phyloP scores from a whole-genome alignment of 2,113 vertebrate genomes.

The Alligator mississippiensis region DNA sequence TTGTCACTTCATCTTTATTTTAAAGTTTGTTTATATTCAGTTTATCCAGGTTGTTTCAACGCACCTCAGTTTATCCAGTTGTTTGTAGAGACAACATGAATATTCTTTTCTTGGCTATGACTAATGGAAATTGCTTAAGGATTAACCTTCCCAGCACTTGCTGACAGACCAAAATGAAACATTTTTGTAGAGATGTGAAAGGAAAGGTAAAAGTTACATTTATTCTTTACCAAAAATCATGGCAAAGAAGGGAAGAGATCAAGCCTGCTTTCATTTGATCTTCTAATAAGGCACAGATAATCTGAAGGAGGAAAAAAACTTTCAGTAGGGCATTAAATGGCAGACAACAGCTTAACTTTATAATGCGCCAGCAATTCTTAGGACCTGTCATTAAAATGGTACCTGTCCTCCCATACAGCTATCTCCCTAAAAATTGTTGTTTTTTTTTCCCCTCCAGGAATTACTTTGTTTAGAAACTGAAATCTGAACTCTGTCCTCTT shows the following conservation, averaged over 20 bases:
- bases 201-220: not conserved
- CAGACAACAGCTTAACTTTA: not conserved
- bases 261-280: constrained; percentile 3
- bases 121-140: not conserved
- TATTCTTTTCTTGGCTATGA: not conserved
- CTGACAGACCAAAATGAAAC: constrained; percentile 3
- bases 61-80: not conserved
- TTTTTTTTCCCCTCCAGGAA: not conserved
- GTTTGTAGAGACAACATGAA: not conserved
- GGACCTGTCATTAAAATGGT: not conserved
- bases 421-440: not conserved
- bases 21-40: not conserved
- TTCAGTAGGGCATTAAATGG: not conserved
- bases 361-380: not conserved
- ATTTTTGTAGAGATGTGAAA: not conserved
- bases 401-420: not conserved
- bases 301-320: too few relatives aligned
- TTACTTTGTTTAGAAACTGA: not conserved
- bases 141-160: not conserved
- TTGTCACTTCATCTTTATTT: not conserved
- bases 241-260: not conserved
- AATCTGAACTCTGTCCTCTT: not conserved
- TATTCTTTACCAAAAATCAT: not conserved
- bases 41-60: not conserved
- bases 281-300: too few relatives aligned